Evolutionary conservation across 2,797 vertebrate genomes (phyloP).

Genomic region (Syngnathus rostellatus): DNA sequence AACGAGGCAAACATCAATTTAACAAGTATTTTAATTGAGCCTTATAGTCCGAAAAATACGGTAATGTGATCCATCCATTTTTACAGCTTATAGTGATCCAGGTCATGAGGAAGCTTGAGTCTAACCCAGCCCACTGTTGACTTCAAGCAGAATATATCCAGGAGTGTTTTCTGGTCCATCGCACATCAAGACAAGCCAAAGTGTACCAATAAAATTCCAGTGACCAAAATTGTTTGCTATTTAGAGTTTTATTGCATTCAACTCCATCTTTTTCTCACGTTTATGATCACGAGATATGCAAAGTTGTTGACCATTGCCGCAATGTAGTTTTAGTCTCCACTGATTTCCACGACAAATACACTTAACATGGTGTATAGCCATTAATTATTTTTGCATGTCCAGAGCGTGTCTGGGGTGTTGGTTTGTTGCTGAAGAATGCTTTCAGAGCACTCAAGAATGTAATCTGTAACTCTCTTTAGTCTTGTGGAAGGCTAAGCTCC

Average conservation of each 20-base stretch:
- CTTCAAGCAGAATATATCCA: not conserved
- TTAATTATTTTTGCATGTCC: conserved; percentile 50
- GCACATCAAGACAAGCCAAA: not conserved
- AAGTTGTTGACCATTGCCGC: conserved; percentile 13
- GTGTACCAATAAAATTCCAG: not conserved
- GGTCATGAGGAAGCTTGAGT: not conserved
- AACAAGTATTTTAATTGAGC: not conserved
- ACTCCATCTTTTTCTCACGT: not conserved
- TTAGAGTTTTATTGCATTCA: not conserved
- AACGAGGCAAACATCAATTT: not conserved
- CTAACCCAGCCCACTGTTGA: not conserved
- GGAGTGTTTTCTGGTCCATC: not conserved
- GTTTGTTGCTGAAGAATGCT: conserved; percentile 60
- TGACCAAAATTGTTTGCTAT: not conserved
- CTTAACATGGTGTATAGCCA: conserved; percentile 38
- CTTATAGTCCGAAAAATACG: no score
- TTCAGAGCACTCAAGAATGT: conserved; percentile 56
- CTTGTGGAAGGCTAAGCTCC: conserved; percentile 55
- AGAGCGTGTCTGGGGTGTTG: conserved; percentile 45
- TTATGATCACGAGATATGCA: conserved; percentile 4
- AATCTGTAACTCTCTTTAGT: conserved; percentile 67
- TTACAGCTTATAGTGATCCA: not conserved
- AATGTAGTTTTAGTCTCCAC: conserved; percentile 15
- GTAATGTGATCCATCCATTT: not conserved
- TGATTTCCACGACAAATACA: conserved; percentile 28